These are phyloP conservation scores for Oegoconia quadripuncta DNA, from an alignment of 2,888 invertebrate species.

Conservation along the genomic window DNA sequence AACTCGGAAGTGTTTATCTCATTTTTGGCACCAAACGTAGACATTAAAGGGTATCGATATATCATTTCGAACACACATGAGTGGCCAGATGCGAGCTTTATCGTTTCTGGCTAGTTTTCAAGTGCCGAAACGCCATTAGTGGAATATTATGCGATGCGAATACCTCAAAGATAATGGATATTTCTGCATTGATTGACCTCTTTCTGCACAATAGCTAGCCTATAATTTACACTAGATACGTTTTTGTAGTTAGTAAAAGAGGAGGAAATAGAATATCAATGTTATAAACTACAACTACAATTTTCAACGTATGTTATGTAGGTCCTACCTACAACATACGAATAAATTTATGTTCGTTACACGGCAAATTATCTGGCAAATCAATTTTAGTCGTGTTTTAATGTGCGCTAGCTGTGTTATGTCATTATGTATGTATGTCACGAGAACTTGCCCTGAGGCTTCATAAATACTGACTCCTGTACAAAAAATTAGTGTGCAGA, in stretches of 20 bases:
- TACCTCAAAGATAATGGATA: conserved; percentile 49
- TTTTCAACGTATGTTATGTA: too few species aligned
- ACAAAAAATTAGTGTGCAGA: background rate
- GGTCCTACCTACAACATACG: too few species aligned
- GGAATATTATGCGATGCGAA: conserved; percentile 58
- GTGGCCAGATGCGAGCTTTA: conserved; percentile 70
- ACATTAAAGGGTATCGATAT: conserved; percentile 63
- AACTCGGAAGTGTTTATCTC: conserved; percentile 42
- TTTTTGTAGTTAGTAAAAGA: too few species aligned
- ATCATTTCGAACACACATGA: conserved; percentile 55
- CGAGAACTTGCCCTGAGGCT: background rate
- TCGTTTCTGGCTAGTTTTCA: conserved; percentile 75
- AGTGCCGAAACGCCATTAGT: conserved; percentile 72
- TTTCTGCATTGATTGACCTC: conserved; percentile 38
- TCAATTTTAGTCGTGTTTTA: too few species aligned
- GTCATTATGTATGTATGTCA: too few species aligned
- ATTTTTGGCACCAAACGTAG: conserved; percentile 56
- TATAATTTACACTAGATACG: too few species aligned
- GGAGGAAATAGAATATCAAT: too few species aligned
- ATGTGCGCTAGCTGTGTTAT: too few species aligned
- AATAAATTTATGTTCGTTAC: too few species aligned
- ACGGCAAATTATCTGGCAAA: too few species aligned
- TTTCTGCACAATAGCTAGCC: too few species aligned
- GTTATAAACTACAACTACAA: too few species aligned
- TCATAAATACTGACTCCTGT: background rate